These are phyloP conservation scores for Microctenopoma stevenorrisi DNA, from an alignment of 2,797 vertebrate genomes.

Conservation along the genomic window DNA sequence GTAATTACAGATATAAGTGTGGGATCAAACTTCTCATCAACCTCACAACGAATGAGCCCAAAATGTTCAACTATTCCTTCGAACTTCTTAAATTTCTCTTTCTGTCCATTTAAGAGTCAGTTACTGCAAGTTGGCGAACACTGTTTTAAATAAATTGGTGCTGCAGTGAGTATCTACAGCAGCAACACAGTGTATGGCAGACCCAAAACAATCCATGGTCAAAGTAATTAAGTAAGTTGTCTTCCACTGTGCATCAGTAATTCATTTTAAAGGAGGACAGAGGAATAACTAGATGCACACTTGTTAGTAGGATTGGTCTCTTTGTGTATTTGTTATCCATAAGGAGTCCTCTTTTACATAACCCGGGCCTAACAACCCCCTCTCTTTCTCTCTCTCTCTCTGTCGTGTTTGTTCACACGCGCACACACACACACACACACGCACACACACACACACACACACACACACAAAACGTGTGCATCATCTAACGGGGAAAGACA, in stretches of 20 bases:
- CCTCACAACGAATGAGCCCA: neutral
- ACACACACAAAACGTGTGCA: constrained; percentile 15
- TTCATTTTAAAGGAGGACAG: neutral
- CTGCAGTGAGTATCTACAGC: constrained; percentile 1
- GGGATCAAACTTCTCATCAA: too few relatives aligned
- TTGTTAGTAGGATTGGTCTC: neutral
- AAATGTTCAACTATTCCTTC: too few relatives aligned
- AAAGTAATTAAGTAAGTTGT: neutral
- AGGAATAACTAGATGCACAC: neutral
- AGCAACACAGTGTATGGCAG: neutral
- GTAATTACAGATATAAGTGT: neutral
- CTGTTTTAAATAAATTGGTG: neutral
- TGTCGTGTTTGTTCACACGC: neutral
- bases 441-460: neutral
- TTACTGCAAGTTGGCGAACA: too few relatives aligned
- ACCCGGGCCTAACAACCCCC: neutral
- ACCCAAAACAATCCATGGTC: constrained; percentile 10
- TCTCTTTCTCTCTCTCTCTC: neutral
- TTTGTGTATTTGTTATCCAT: neutral
- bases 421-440: neutral
- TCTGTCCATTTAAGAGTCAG: too few relatives aligned
- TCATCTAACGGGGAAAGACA: constrained; percentile 38
- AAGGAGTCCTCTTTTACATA: constrained; percentile 14
- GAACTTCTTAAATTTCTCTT: too few relatives aligned
- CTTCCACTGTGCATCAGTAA: neutral